phyloP scores from a whole-genome alignment of 2,888 invertebrate species.

The Limnephilus lunatus region DNA sequence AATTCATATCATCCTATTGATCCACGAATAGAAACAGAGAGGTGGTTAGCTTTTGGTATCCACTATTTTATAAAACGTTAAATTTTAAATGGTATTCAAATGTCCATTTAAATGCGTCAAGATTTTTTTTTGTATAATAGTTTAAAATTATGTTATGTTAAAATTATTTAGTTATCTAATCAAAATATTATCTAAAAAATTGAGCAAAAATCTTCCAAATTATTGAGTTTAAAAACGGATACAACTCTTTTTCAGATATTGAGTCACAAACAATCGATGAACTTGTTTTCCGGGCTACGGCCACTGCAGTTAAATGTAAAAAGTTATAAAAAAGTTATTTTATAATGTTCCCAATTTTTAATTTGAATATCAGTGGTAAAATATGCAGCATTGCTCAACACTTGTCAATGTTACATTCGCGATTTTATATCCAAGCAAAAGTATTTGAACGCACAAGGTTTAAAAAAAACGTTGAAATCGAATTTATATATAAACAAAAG shows the following conservation, averaged over 20 bases:
- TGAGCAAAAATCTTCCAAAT: no score
- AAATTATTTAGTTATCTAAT: no score
- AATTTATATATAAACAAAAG: conserved; percentile 17
- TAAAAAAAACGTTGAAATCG: not conserved
- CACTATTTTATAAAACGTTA: no score
- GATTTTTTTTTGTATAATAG: no score
- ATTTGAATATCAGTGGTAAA: not conserved
- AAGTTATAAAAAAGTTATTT: not conserved
- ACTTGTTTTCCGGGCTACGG: not conserved
- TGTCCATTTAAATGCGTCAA: no score
- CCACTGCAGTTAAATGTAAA: not conserved
- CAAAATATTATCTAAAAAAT: no score
- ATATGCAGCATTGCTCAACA: conserved; percentile 18
- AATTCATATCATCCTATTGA: no score
- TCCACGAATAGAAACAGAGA: no score
- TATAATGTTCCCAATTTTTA: not conserved
- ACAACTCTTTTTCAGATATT: not conserved
- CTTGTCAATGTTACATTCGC: not conserved
- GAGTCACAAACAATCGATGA: not conserved
- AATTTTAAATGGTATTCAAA: no score
- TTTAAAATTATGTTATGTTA: no score
- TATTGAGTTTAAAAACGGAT: not conserved
- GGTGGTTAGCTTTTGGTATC: no score
- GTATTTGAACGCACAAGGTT: not conserved
- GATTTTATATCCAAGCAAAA: not conserved